Base-by-base conservation (phyloP, 2,888 invertebrate genomes). In the Lepetodrilus schrolli region DNA sequence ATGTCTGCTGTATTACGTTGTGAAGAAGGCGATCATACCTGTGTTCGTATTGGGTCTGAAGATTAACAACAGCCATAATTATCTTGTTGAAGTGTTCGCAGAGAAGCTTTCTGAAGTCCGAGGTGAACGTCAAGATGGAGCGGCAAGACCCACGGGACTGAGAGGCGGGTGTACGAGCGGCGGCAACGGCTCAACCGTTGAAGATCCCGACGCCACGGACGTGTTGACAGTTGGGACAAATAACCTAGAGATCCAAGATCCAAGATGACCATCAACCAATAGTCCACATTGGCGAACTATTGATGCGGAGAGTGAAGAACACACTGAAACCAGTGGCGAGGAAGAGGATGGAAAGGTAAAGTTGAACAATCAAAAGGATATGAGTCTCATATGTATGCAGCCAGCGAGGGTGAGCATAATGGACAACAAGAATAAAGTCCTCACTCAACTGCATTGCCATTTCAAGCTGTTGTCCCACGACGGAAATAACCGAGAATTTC, bases 361-460 rank as follows among this genome's bases (percentile, higher is more conserved):
- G 8, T 30, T 21, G 1, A 48, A 5, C 1, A n/a, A n/a, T n/a
- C n/a, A n/a, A n/a, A n/a, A n/a, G n/a, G n/a, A n/a, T n/a, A n/a
- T n/a, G n/a, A n/a, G n/a, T n/a, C n/a, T 48, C 48, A 48, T 48
- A 17, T 21, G 21, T n/a, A 17, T 20, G 17, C 58, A 58, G 17
- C 58, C 58, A 58, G 34, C 17, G 10, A 58, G 34, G 30, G 58
- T 58, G 26, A 34, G 17, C n/a, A 30, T 58, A 2, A 58, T 58
- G 58, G 34, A 58, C 30, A 30, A 30, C 7, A 58, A 58, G 34
- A 58, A 58, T 17, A 23, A n/a, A 34, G 34, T 34, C 17, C 34
- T 58, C 0, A 58, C 58, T 17, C 26, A 58, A n/a, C 26, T 58
- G 30, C 58, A 58, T 58, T 58, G 34, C 30, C 58, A 58, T 34